phyloP scores from a whole-genome alignment of 2,797 vertebrate species.

The Hydrophis major region DNA sequence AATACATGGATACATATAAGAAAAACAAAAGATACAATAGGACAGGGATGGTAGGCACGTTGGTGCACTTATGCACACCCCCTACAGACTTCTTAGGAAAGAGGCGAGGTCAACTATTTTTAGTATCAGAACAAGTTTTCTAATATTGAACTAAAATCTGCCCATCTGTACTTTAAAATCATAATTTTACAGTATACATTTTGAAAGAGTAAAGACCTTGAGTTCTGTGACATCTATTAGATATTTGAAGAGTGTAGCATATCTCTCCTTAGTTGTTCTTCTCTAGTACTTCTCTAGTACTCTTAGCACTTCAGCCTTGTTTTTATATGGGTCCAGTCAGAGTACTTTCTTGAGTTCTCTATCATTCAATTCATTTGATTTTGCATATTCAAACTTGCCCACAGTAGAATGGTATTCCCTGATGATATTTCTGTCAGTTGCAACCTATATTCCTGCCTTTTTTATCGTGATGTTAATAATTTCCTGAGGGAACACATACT shows the following conservation, averaged over 20 bases:
- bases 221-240: background rate
- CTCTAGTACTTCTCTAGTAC: background rate
- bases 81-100: too few relatives aligned
- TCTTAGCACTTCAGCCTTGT: background rate
- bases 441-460: background rate
- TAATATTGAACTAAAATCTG: background rate
- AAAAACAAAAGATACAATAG: too few relatives aligned
- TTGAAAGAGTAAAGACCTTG: background rate
- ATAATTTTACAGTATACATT: background rate
- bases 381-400: background rate
- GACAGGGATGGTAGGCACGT: too few relatives aligned
- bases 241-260: background rate
- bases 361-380: background rate
- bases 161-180: background rate
- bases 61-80: too few relatives aligned
- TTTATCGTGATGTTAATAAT: background rate
- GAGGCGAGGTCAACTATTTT: background rate
- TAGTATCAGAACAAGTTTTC: background rate
- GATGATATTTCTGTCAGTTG: background rate
- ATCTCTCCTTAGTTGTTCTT: background rate
- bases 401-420: background rate
- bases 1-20: too few relatives aligned
- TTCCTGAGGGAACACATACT: background rate
- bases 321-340: background rate
- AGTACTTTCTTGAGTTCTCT: background rate